These are phyloP conservation scores for Burhinus oedicnemus DNA, from an alignment of 2,113 vertebrate species.

Conservation along the genomic window DNA sequence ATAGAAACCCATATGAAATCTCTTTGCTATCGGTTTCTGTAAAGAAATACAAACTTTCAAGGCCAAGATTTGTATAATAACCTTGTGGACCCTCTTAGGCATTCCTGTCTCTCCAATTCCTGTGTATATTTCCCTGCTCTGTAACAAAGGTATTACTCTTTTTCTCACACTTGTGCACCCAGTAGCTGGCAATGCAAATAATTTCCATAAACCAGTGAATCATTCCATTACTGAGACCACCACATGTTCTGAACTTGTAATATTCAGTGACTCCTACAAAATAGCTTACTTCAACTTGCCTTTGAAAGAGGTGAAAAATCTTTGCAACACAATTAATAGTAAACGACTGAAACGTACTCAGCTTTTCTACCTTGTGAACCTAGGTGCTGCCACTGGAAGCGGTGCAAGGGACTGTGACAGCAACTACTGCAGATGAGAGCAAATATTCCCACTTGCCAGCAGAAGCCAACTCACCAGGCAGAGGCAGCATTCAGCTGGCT, in stretches of 20 bases:
- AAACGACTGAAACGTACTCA: neutral
- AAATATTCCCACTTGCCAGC: neutral
- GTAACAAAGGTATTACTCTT: neutral
- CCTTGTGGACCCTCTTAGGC: neutral
- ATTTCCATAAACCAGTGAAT: neutral
- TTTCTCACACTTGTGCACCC: neutral
- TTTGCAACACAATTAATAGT: neutral
- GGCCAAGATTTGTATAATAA: neutral
- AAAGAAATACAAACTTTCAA: slow-evolving; percentile 3
- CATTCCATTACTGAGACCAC: neutral
- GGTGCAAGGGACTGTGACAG: neutral
- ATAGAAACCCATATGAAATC: neutral
- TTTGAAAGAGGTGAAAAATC: neutral
- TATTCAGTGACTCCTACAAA: neutral
- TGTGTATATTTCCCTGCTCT: neutral
- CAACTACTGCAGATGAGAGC: neutral
- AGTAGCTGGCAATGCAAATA: neutral
- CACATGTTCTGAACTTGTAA: neutral
- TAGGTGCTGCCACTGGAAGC: rapidly evolving
- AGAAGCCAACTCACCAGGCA: neutral
- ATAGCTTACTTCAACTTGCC: neutral
- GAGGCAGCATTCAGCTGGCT: neutral
- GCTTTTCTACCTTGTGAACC: neutral
- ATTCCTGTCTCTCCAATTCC: neutral
- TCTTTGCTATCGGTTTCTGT: neutral